A percentile compares a stretch with the other conserved stretches of the same genome.
Evolutionary conservation across 2,113 vertebrate species (phyloP).

Genomic region (Sisor rabdophorus): DNA sequence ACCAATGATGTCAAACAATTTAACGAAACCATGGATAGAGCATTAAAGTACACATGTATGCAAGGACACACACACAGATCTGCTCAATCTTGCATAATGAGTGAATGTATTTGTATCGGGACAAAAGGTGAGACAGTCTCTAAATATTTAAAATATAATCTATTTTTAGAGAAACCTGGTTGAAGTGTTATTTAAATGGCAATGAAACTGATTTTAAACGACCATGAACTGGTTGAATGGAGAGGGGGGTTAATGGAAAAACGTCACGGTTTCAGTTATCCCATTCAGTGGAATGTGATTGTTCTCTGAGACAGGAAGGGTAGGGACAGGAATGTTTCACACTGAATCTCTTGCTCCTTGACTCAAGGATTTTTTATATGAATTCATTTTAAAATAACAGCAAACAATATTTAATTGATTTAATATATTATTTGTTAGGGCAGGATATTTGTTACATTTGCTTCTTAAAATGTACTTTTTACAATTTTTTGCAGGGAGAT

Average conservation of each 20-base stretch:
- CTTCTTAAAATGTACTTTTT: background rate
- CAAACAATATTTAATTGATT: background rate
- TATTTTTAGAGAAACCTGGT: background rate
- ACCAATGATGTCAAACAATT: conserved; percentile 57
- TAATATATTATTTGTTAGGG: background rate
- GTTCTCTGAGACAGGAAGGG: conserved; percentile 35
- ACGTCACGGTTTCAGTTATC: conserved; percentile 25
- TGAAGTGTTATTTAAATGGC: conserved; percentile 1
- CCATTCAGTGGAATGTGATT: conserved; percentile 41
- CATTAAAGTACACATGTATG: conserved; percentile 42
- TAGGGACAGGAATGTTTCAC: conserved; percentile 28
- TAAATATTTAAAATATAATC: background rate
- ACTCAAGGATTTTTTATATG: background rate
- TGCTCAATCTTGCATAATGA: no score
- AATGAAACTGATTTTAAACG: background rate
- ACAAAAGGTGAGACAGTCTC: background rate
- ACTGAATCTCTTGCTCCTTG: background rate
- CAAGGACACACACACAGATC: conserved; percentile 50
- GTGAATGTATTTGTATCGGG: background rate
- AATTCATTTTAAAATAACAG: background rate
- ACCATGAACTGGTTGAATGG: background rate
- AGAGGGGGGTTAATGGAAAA: background rate
- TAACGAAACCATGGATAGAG: conserved; percentile 61
- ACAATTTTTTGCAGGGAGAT: background rate
- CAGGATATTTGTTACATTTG: background rate